A percentile compares a stretch with the other conserved stretches of the same genome.
Evolutionary conservation across 1,140 invertebrate species (phyloP).

Genomic region (Dryas iulia): DNA sequence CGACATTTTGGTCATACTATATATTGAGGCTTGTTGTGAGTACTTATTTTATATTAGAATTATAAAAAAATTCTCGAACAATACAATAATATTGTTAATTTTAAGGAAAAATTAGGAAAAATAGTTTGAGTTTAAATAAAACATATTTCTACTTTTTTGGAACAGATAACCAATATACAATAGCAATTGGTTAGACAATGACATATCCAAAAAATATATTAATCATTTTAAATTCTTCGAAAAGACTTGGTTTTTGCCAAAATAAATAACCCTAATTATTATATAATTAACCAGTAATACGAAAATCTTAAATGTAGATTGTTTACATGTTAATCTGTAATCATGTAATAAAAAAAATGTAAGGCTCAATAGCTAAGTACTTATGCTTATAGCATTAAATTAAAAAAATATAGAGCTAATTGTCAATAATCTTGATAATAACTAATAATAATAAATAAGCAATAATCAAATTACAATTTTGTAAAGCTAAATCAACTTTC

Average conservation of each 20-base stretch:
- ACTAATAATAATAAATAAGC: neutral
- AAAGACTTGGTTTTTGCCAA: constrained; percentile 8
- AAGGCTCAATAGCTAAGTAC: constrained; percentile 22
- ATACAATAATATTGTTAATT: neutral
- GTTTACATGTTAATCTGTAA: constrained; percentile 14
- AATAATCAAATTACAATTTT: neutral
- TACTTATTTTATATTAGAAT: neutral
- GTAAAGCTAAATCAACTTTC: neutral
- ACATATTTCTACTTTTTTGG: neutral
- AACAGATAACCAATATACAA: neutral
- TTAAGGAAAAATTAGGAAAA: neutral
- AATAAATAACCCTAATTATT: constrained; percentile 8
- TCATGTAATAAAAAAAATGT: neutral
- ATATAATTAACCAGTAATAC: neutral
- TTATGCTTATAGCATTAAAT: constrained; percentile 13
- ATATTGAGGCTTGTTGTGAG: neutral
- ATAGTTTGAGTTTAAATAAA: too few relatives aligned
- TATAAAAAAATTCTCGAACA: neutral
- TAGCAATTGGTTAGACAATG: neutral
- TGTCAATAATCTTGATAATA: constrained; percentile 7
- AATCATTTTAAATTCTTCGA: neutral
- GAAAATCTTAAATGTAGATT: neutral
- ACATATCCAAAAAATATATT: neutral
- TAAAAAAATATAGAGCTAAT: neutral
- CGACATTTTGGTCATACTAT: neutral